These are phyloP conservation scores for Phrynocephalus forsythii DNA, from an alignment of 2,797 vertebrate genomes.

Conservation along the genomic window DNA sequence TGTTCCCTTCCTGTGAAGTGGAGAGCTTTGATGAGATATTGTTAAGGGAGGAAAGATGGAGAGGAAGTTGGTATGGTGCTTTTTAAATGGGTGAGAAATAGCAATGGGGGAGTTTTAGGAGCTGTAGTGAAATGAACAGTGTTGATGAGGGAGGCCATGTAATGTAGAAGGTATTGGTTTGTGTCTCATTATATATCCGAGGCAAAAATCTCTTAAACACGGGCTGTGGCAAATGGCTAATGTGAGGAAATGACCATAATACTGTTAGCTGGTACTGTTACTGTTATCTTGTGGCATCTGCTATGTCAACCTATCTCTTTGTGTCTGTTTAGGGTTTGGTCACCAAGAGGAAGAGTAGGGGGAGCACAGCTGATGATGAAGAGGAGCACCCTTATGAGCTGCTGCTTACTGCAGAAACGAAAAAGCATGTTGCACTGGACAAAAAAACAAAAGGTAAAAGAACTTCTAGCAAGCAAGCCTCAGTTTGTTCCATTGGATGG, in stretches of 20 bases:
- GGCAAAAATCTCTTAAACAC: neutral
- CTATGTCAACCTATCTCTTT: conserved; percentile 32
- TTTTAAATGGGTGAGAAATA: neutral
- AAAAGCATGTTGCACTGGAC: conserved; percentile 77
- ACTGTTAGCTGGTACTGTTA: neutral
- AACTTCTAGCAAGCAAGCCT: neutral
- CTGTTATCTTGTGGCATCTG: neutral
- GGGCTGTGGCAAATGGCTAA: neutral
- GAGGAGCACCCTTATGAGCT: conserved; percentile 95
- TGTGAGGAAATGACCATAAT: neutral
- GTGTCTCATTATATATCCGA: neutral
- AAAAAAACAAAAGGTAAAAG: conserved; percentile 80
- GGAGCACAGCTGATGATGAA: conserved; percentile 80
- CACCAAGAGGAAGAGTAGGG: conserved; percentile 81
- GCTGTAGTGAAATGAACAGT: neutral
- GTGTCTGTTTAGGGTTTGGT: conserved; percentile 78
- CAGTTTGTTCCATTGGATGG: neutral
- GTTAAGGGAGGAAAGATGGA: neutral
- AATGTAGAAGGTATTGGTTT: too few species aligned
- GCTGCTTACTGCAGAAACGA: conserved; percentile 91
- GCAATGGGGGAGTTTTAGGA: too few species aligned
- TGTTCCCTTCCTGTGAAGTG: neutral
- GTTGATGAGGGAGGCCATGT: neutral
- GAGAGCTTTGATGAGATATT: neutral
- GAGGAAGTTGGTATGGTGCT: neutral